Evolutionary conservation across 92 coral and sea anemone species (phyloP).

Genomic region (Hydrozoanthus gracilis): DNA sequence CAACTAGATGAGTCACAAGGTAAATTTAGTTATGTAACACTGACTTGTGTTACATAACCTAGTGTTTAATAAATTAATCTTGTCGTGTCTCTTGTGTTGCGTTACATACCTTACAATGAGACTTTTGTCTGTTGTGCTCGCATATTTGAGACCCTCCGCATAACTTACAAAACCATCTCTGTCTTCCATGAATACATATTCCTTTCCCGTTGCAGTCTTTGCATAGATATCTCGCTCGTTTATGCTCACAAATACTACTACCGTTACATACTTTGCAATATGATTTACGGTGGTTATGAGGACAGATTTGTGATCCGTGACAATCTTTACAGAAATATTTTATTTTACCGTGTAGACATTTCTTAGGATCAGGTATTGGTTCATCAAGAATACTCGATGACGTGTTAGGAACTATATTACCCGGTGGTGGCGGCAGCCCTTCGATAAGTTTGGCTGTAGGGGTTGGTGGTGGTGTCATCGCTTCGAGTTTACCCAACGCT

Average conservation of each 20-base stretch:
- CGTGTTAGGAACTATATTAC: no score
- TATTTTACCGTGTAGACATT: conserved; percentile 21
- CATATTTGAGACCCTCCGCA: conserved; percentile 64
- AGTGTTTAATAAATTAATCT: conserved; percentile 43
- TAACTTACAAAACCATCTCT: conserved; percentile 46
- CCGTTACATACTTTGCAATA: conserved; percentile 32
- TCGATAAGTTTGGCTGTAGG: neutral
- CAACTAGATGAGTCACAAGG: conserved; percentile 50
- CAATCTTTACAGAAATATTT: conserved; percentile 56
- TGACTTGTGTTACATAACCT: conserved; percentile 26
- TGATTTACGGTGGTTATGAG: conserved; percentile 52
- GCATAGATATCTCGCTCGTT: conserved; percentile 51
- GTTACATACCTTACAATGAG: conserved; percentile 51
- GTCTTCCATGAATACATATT: conserved; percentile 49
- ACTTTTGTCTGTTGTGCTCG: conserved; percentile 63
- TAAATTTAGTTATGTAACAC: conserved; percentile 42
- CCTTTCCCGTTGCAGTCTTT: conserved; percentile 56
- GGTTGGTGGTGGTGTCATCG: neutral
- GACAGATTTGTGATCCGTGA: neutral
- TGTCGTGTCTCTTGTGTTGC: conserved; percentile 50
- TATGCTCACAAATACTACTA: conserved; percentile 56
- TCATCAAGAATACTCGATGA: neutral
- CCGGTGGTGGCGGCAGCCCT: neutral
- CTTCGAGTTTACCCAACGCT: neutral
- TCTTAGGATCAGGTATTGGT: neutral